Percentiles rank a stretch among this genome's conserved stretches.
These are phyloP conservation scores for Nipponacmea schrenckii DNA, from an alignment of 2,888 invertebrate genomes.

Conservation along the genomic window DNA sequence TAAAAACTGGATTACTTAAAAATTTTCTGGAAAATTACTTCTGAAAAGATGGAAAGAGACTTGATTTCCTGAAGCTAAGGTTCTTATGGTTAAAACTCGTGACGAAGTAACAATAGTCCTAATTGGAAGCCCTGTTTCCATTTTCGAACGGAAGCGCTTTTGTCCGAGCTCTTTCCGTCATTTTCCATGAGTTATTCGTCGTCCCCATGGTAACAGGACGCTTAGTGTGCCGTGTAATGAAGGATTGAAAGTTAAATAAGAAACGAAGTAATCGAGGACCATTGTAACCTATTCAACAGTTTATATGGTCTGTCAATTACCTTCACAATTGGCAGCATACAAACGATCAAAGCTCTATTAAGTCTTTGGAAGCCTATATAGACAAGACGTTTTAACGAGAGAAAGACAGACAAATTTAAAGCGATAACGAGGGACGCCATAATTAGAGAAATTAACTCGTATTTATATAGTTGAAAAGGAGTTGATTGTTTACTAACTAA, in stretches of 20 bases:
- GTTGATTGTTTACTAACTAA: too few species aligned
- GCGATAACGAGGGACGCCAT: too few species aligned
- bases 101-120: not conserved
- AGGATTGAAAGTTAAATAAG: not conserved
- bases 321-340: not conserved
- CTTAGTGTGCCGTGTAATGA: not conserved
- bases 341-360: not conserved
- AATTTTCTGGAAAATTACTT: too few species aligned
- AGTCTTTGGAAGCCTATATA: too few species aligned
- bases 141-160: not conserved
- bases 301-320: slow-evolving; percentile 1
- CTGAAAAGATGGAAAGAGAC: too few species aligned
- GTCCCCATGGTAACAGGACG: not conserved
- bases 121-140: not conserved
- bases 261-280: not conserved
- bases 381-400: too few species aligned
- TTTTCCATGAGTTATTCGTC: not conserved
- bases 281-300: not conserved
- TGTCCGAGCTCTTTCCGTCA: not conserved
- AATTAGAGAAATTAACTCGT: too few species aligned
- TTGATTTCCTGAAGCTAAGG: too few species aligned
- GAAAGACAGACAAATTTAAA: too few species aligned
- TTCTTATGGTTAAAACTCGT: not conserved
- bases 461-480: too few species aligned
- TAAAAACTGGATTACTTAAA: too few species aligned